Evolutionary conservation across 2,888 invertebrate genomes (phyloP).

Genomic region (Eupeodes luniger): DNA sequence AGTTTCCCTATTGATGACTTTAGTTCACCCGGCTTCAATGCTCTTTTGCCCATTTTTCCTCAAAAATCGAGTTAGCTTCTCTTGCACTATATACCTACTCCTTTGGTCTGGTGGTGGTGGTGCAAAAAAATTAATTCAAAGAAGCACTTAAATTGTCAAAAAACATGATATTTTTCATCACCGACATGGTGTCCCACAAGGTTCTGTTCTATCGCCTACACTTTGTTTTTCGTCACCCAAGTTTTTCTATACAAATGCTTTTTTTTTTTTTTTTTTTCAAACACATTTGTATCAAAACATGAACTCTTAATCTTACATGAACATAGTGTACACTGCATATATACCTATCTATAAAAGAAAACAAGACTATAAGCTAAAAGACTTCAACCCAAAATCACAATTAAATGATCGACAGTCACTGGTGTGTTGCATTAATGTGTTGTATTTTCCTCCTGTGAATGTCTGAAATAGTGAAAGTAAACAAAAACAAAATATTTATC

Average conservation of each 20-base stretch:
- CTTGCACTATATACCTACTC: no score
- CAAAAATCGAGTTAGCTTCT: no score
- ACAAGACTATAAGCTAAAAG: constrained; percentile 10
- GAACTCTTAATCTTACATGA: constrained; percentile 20
- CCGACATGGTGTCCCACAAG: constrained; percentile 10
- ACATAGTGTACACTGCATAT: neutral
- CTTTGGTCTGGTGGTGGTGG: no score
- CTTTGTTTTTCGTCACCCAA: constrained; percentile 10
- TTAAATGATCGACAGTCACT: constrained; percentile 73
- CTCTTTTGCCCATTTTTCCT: no score
- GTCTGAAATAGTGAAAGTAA: constrained; percentile 37
- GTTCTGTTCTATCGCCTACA: constrained; percentile 12
- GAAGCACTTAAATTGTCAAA: neutral
- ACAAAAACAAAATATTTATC: constrained; percentile 43
- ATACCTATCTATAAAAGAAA: constrained; percentile 33
- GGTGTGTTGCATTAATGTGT: constrained; percentile 38
- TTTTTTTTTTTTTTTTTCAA: no score
- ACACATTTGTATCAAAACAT: constrained; percentile 15
- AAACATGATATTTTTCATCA: constrained; percentile 5
- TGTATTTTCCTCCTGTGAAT: constrained; percentile 7
- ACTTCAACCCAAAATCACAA: constrained; percentile 50
- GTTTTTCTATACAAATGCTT: no score
- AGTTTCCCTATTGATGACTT: no score
- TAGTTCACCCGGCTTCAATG: no score
- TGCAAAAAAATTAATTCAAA: neutral